phyloP scores from a whole-genome alignment of 2,888 invertebrate genomes.

The Linhomoeus sp. region DNA sequence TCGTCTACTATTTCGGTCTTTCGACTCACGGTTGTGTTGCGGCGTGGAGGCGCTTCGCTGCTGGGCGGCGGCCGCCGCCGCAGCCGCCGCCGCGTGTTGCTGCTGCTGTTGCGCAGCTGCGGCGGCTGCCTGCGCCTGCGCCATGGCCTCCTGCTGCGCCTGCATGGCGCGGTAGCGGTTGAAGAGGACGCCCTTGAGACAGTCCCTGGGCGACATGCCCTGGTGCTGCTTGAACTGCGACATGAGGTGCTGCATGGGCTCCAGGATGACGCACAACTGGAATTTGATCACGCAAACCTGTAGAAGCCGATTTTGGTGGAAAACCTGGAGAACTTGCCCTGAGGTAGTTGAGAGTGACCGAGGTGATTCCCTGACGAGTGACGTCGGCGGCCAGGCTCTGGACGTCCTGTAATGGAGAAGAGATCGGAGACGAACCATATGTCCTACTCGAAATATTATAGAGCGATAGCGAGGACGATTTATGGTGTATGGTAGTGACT shows the following conservation, averaged over 20 bases:
- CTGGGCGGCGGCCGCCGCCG: too few relatives aligned
- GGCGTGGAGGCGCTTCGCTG: too few relatives aligned
- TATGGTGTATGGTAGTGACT: background rate
- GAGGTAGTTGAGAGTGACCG: conserved; percentile 88
- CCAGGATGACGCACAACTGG: conserved; percentile 89
- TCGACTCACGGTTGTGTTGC: too few relatives aligned
- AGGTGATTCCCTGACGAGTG: conserved; percentile 89
- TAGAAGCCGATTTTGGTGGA: too few relatives aligned
- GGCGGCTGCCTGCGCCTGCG: too few relatives aligned
- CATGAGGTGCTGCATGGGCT: conserved; percentile 99
- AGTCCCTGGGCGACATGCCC: conserved; percentile 69
- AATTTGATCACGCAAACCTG: conserved; percentile 10
- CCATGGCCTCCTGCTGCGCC: too few relatives aligned
- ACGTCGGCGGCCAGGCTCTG: conserved; percentile 88
- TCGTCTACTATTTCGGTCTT: too few relatives aligned
- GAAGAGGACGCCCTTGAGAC: conserved; percentile 89
- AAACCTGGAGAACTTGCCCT: conserved; percentile 41
- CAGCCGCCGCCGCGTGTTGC: too few relatives aligned
- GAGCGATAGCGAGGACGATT: conserved; percentile 69
- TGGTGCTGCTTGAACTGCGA: conserved; percentile 81
- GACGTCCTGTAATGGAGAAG: conserved; percentile 38
- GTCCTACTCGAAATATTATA: too few relatives aligned
- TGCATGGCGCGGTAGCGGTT: conserved; percentile 36
- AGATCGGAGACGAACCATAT: too few relatives aligned
- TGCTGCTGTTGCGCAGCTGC: conserved; percentile 18